Evolutionary conservation across 2,113 vertebrate genomes (phyloP).

Genomic region (Corythoichthys intestinalis): DNA sequence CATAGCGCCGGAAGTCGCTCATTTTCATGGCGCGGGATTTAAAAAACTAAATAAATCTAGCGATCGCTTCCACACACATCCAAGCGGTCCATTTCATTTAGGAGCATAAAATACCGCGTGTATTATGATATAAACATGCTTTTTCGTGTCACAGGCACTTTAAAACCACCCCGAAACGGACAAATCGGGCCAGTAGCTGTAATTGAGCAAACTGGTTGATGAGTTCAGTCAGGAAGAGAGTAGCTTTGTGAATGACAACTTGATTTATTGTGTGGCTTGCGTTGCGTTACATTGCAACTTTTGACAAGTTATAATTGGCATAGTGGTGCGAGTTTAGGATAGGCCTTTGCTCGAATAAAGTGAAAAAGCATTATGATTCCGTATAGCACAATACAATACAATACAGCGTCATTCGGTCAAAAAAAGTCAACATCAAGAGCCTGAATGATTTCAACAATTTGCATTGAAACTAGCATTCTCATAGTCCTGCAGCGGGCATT

Average conservation of each 20-base stretch:
- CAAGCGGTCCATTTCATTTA: no score
- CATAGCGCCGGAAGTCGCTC: no score
- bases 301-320: not conserved
- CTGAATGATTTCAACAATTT: conserved; percentile 4
- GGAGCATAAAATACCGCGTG: no score
- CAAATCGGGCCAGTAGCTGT: not conserved
- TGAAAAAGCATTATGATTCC: not conserved
- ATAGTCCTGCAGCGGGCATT: conserved; percentile 72
- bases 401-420: not conserved
- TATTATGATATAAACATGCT: no score
- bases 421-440: not conserved
- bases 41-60: no score
- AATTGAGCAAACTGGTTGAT: not conserved
- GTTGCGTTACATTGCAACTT: not conserved
- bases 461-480: conserved; percentile 60
- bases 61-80: no score
- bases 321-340: not conserved
- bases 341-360: not conserved
- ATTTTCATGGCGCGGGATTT: no score
- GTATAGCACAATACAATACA: not conserved
- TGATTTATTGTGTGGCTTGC: not conserved
- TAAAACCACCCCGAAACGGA: not conserved
- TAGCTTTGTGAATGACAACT: not conserved
- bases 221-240: not conserved
- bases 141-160: not conserved